phyloP scores from a whole-genome alignment of 2,888 invertebrate species.

The Clepsis dumicolana region DNA sequence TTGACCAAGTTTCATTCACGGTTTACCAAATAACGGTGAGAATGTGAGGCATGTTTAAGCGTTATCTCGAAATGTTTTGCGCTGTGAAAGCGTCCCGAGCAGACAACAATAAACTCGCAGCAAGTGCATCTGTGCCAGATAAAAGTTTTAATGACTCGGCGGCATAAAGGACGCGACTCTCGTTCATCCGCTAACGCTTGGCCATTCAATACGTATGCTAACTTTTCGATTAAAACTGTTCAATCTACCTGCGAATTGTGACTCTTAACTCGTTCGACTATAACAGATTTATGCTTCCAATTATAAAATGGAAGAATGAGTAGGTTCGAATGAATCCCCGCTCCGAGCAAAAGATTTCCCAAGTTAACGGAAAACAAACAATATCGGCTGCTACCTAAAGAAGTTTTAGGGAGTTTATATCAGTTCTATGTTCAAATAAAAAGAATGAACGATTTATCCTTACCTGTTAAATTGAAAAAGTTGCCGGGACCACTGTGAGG shows the following conservation, averaged over 20 bases:
- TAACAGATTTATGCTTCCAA: conserved; percentile 1
- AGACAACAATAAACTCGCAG: conserved; percentile 66
- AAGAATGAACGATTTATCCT: conserved; percentile 85
- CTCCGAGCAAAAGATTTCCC: conserved; percentile 65
- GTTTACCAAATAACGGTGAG: conserved; percentile 40
- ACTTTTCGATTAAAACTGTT: conserved; percentile 29
- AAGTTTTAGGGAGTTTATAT: conserved; percentile 79
- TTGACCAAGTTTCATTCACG: conserved; percentile 6
- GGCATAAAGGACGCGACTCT: conserved; percentile 64
- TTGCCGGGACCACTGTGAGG: conserved; percentile 80
- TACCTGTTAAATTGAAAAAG: conserved; percentile 87
- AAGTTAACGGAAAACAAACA: conserved; percentile 74
- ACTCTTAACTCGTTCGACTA: conserved; percentile 12
- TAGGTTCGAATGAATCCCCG: conserved; percentile 36
- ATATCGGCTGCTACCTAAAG: conserved; percentile 63
- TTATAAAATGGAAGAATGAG: conserved; percentile 10
- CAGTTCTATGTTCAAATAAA: conserved; percentile 84
- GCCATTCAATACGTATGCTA: conserved; percentile 27
- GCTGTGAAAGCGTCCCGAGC: conserved; percentile 62
- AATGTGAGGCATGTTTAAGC: conserved; percentile 58
- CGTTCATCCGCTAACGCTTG: conserved; percentile 49
- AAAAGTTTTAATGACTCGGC: conserved; percentile 73
- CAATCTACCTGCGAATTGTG: conserved; percentile 26
- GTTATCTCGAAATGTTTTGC: conserved; percentile 63
- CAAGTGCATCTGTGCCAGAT: conserved; percentile 68